phyloP scores from a whole-genome alignment of 2,797 vertebrate species.

The Mormyrus hasselquistii region DNA sequence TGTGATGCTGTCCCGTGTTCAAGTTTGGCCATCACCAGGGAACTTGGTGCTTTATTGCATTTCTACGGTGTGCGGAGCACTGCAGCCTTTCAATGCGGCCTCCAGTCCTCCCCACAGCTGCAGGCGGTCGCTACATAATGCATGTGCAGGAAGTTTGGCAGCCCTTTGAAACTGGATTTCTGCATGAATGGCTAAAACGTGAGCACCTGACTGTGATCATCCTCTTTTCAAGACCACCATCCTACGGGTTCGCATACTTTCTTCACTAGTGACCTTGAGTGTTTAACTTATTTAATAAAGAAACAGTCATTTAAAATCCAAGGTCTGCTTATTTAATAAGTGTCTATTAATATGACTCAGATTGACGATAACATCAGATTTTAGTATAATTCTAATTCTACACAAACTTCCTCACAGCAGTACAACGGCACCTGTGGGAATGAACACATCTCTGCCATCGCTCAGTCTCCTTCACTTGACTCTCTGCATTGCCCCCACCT shows the following conservation, averaged over 20 bases:
- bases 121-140: background rate
- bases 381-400: background rate
- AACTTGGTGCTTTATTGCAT: background rate
- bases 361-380: background rate
- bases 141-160: background rate
- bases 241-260: background rate
- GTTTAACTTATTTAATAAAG: background rate
- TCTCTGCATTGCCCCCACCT: background rate
- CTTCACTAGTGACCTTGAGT: background rate
- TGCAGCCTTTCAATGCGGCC: background rate
- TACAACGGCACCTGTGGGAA: background rate
- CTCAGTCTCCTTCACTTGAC: background rate
- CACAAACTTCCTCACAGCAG: background rate
- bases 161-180: background rate
- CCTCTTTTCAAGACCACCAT: background rate
- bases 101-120: background rate
- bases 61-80: background rate
- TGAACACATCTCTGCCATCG: background rate
- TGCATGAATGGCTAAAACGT: background rate
- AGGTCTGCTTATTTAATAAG: background rate
- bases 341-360: background rate
- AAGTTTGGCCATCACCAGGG: background rate
- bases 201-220: background rate
- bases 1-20: background rate
- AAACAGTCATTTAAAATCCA: background rate